Evolutionary conservation across 2,888 invertebrate genomes (phyloP).

Genomic region (Strigamia maritima): DNA sequence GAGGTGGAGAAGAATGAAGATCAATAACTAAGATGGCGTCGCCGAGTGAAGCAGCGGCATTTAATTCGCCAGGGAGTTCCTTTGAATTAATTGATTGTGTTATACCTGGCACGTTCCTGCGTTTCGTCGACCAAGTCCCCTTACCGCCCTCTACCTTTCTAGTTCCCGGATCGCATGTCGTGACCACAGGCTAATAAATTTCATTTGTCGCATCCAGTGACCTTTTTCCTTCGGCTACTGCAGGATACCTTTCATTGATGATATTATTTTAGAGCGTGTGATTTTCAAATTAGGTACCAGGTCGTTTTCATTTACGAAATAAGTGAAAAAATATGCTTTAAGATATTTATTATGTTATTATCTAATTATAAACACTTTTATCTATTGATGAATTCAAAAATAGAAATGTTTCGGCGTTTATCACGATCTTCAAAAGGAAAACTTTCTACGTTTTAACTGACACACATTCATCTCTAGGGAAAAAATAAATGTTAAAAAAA

Average conservation of each 20-base stretch:
- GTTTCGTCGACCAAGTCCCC: slow-evolving; percentile 1
- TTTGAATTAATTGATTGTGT: slow-evolving; percentile 34
- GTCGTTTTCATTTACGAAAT: neutral
- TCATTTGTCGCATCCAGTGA: slow-evolving; percentile 27
- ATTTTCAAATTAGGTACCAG: slow-evolving; percentile 2
- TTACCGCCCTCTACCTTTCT: slow-evolving; percentile 17
- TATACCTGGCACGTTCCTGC: slow-evolving; percentile 30
- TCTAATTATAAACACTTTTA: no score
- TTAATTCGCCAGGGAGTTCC: slow-evolving; percentile 29
- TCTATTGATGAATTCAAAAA: no score
- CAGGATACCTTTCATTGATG: slow-evolving; percentile 8
- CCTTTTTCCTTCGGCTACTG: neutral
- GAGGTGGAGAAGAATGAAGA: slow-evolving; percentile 26
- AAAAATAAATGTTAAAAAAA: no score
- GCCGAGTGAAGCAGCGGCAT: slow-evolving; percentile 18
- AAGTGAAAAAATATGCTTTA: no score
- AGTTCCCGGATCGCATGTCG: slow-evolving; percentile 30
- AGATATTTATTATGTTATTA: no score
- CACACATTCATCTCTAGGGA: no score
- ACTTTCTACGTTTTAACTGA: no score
- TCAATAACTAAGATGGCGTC: slow-evolving; percentile 30
- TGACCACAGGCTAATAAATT: slow-evolving; percentile 32
- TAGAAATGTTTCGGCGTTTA: no score
- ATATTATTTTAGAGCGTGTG: neutral
- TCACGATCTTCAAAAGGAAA: no score